Evolutionary conservation across 2,888 invertebrate genomes (phyloP).

Genomic region (Polyommatus icarus): DNA sequence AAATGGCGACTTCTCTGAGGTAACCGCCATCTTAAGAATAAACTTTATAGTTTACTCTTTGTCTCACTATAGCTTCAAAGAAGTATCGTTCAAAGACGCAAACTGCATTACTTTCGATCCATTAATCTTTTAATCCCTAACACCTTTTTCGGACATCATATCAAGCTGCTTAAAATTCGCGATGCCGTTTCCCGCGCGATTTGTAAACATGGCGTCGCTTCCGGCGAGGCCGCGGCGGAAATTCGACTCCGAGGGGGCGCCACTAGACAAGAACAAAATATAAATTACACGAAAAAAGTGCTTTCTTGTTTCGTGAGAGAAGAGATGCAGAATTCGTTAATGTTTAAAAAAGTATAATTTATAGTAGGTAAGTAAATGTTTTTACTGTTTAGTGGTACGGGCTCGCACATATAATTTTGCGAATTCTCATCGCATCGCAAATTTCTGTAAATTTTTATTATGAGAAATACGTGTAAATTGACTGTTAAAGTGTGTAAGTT

Average conservation of each 20-base stretch:
- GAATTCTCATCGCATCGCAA: too few species aligned
- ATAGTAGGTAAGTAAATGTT: background rate
- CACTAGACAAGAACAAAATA: conserved; percentile 29
- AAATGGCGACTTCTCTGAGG: background rate
- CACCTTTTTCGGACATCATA: conserved; percentile 54
- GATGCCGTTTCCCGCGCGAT: conserved; percentile 71
- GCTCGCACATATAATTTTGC: background rate
- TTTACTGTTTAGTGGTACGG: too few species aligned
- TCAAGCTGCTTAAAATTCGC: conserved; percentile 71
- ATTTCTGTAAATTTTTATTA: too few species aligned
- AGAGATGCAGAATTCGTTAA: background rate
- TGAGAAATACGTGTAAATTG: too few species aligned
- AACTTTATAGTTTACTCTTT: background rate
- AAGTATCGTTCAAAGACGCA: background rate
- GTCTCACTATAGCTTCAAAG: background rate
- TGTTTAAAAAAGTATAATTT: background rate
- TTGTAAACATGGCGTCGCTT: conserved; percentile 76
- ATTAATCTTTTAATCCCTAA: conserved; percentile 29
- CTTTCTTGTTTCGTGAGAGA: background rate
- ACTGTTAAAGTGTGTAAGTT: too few species aligned
- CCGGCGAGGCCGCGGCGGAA: conserved; percentile 77
- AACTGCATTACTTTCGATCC: conserved; percentile 10
- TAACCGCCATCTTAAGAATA: background rate
- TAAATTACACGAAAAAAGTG: conserved; percentile 20
- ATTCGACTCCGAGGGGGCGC: conserved; percentile 57